A percentile compares a stretch with the other conserved stretches of the same genome.
Evolutionary conservation across 30 jellyfish, hydroid and myxozoan genomes (phyloP).

Genomic region (Aurelia aurita complex sp. Pacific): DNA sequence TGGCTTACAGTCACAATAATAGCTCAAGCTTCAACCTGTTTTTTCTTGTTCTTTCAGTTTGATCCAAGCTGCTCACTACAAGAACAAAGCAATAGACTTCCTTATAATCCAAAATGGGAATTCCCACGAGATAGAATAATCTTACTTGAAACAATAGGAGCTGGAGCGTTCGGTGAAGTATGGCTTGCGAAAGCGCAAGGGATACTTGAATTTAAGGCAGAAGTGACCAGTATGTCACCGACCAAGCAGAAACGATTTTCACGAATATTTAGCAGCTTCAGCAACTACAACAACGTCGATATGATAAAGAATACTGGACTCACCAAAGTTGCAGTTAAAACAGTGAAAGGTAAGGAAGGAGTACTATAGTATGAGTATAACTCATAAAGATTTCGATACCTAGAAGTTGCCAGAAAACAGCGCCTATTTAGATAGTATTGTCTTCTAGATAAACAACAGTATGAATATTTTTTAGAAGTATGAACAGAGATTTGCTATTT

Average conservation of each 20-base stretch:
- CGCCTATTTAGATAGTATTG: no score
- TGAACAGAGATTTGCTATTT: no score
- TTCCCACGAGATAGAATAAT: slow-evolving; percentile 88
- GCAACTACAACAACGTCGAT: slow-evolving; percentile 18
- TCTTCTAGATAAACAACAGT: no score
- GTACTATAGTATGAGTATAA: not conserved
- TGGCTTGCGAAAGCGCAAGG: slow-evolving; percentile 98
- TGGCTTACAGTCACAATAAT: no score
- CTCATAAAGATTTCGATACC: no score
- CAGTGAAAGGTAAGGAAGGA: slow-evolving; percentile 73
- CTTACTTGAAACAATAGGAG: slow-evolving; percentile 72
- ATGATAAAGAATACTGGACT: slow-evolving; percentile 30
- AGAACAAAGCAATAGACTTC: slow-evolving; percentile 83
- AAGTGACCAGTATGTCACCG: slow-evolving; percentile 39
- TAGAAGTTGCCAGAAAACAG: no score
- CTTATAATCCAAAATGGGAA: slow-evolving; percentile 96
- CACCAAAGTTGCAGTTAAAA: slow-evolving; percentile 87
- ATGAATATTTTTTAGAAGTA: no score
- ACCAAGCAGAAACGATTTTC: slow-evolving; percentile 31
- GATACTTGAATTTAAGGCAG: slow-evolving; percentile 60
- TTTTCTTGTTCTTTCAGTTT: slow-evolving; percentile 36
- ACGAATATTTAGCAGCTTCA: slow-evolving; percentile 33
- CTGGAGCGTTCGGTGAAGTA: slow-evolving; percentile 98
- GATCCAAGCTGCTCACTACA: slow-evolving; percentile 71
- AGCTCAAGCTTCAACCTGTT: no score